Conservation (phyloP, 2,888 invertebrate genomes). For the Drosophila kuntzei region DNA sequence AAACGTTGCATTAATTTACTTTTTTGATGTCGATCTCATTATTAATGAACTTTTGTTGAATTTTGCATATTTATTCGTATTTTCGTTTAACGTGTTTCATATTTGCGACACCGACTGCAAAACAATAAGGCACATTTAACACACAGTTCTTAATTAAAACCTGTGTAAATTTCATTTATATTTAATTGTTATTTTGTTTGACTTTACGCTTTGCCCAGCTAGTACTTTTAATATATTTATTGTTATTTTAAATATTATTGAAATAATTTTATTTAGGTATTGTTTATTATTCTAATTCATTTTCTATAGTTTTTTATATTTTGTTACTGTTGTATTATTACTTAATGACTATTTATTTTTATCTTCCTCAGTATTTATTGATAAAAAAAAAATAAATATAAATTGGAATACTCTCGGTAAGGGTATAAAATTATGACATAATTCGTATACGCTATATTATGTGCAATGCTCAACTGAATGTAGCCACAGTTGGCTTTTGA, state of each 20-base stretch:
- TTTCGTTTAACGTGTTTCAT: conserved; percentile 23
- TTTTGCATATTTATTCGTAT: conserved; percentile 14
- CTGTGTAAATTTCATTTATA: conserved; percentile 27
- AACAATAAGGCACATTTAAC: conserved; percentile 30
- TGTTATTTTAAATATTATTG: background rate
- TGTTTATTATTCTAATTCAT: background rate
- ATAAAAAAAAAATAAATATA: too few species aligned
- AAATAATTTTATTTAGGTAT: background rate
- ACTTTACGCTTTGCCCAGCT: background rate
- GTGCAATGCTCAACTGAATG: background rate
- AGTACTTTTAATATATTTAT: conserved; percentile 5
- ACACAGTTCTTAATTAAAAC: conserved; percentile 15
- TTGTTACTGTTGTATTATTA: background rate
- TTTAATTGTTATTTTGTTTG: conserved; percentile 34
- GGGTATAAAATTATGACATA: background rate
- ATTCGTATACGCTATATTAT: background rate
- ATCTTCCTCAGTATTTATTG: background rate
- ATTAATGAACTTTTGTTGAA: conserved; percentile 39
- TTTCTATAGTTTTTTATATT: background rate
- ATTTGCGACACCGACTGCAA: conserved; percentile 34
- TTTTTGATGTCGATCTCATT: conserved; percentile 52
- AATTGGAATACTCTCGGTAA: background rate
- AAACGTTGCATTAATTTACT: conserved; percentile 42
- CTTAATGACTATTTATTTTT: background rate
- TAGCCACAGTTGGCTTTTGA: background rate